Base-by-base conservation (phyloP, 2,113 vertebrate genomes). In the Chaetorhynchus papuensis region DNA sequence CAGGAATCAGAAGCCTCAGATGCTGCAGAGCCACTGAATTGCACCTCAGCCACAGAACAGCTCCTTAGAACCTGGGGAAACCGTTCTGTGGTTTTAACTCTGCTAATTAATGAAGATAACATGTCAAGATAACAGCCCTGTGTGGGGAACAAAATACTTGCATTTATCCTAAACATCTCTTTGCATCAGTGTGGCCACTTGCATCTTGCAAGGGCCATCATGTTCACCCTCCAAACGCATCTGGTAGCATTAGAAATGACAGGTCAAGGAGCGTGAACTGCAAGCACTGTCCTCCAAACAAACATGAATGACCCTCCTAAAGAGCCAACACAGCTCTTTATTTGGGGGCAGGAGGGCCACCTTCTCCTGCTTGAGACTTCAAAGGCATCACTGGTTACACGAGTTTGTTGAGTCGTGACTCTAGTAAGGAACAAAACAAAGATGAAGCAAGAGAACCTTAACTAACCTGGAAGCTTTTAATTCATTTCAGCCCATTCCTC, bases 341-440 rank as follows among this genome's bases (percentile, higher is more conserved):
- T 82, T 4, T 35, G n/a, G 60, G 86, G 72, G 80, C 80, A 90
- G 47, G 31, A 94, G 56, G 27, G 52, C 8, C 0, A 47, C 44
- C 21, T 89, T 81, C 75, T 69, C 47, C 69, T 83, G 28, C 50
- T 6, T 30, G 22, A 93, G 49, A 65, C 49, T 75, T 90, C 13
- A 78, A 94, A 84, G 78, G 56, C 88, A 57, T 33, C 37, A 10
- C 44, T 59, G 64, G 71, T 75, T 83, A 37, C 47, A 56, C 3
- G 5, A 28, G 23, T 75, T 75, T 72, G 61, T 84, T 79, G 53
- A 82, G 69, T 37, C 1, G 0, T 26, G 52, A 68, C 37, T 89
- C 28, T 11, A 59, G 56, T n/a, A 65, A 86, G 39, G 82, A 94
- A 91, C 88, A 92, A 93, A 95, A 87, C 57, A 87, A 90, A 72